Conservation (phyloP, 2,113 vertebrate species). For the Smithornis capensis region DNA sequence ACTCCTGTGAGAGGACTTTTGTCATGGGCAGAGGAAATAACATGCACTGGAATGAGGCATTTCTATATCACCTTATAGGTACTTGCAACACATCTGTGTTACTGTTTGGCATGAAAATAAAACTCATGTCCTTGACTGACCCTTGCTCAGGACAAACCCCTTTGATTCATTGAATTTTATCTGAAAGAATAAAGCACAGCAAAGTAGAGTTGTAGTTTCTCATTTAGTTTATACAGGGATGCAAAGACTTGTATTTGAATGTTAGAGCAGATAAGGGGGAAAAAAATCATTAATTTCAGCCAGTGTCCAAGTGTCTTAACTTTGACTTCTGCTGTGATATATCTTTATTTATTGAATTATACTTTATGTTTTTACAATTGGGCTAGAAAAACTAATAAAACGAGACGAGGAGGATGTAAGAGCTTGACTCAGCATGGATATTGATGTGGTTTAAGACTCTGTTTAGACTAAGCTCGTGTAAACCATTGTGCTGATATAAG, state of each 20-base stretch:
- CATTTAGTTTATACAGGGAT: not conserved
- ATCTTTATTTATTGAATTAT: not conserved
- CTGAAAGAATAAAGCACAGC: not conserved
- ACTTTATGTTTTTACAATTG: not conserved
- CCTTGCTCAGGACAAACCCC: not conserved
- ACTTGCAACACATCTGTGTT: fast-evolving
- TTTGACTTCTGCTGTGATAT: not conserved
- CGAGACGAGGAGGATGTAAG: not conserved
- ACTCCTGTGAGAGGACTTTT: fast-evolving
- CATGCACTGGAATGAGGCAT: not conserved
- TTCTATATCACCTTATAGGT: fast-evolving
- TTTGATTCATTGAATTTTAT: not conserved
- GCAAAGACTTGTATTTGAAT: not conserved
- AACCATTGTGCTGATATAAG: conserved; percentile 56
- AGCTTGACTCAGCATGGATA: conserved; percentile 15
- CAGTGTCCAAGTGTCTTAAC: not conserved
- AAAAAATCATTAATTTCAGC: not conserved
- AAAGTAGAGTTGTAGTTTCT: not conserved
- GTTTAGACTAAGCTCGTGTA: conserved; percentile 34
- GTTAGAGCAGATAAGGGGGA: not conserved
- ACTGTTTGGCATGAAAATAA: not conserved
- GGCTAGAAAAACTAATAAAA: not conserved
- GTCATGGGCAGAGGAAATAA: not conserved
- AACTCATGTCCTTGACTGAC: fast-evolving
- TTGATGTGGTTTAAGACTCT: conserved; percentile 53